Evolutionary conservation across 1,140 invertebrate genomes (phyloP).

Genomic region (Battus philenor): DNA sequence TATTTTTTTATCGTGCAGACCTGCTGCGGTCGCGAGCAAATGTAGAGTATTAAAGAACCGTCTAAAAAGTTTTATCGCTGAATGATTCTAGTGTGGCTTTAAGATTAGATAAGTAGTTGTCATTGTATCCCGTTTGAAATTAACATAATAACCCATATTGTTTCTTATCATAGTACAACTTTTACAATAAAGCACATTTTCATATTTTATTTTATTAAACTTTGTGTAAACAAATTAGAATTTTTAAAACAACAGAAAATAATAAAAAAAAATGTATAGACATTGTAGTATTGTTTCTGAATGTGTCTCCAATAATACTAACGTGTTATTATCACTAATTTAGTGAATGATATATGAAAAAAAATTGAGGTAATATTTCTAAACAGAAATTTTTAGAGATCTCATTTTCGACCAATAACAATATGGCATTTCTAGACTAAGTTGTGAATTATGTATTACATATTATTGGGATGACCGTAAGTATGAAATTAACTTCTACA

Average conservation of each 20-base stretch:
- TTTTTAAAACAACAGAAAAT: slow-evolving; percentile 33
- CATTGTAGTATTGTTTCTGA: slow-evolving; percentile 56
- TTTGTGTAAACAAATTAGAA: slow-evolving; percentile 16
- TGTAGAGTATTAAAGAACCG: slow-evolving; percentile 38
- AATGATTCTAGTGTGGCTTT: slow-evolving; percentile 49
- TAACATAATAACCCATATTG: slow-evolving; percentile 17
- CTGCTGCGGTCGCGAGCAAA: slow-evolving; percentile 22
- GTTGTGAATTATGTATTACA: slow-evolving; percentile 54
- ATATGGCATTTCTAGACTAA: slow-evolving; percentile 74
- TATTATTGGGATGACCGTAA: slow-evolving; percentile 47
- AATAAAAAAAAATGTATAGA: slow-evolving; percentile 50
- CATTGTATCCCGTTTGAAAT: slow-evolving; percentile 21
- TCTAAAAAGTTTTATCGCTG: slow-evolving; percentile 41
- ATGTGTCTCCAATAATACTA: slow-evolving; percentile 55
- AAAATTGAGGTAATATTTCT: slow-evolving; percentile 58
- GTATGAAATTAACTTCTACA: slow-evolving; percentile 39
- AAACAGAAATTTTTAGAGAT: slow-evolving; percentile 66
- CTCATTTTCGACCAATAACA: slow-evolving; percentile 74
- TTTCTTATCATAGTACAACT: slow-evolving; percentile 16
- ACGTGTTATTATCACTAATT: slow-evolving; percentile 58
- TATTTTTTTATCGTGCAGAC: slow-evolving; percentile 68
- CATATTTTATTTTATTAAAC: slow-evolving; percentile 9
- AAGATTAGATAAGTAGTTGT: slow-evolving; percentile 30
- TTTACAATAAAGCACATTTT: slow-evolving; percentile 13
- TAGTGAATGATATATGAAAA: slow-evolving; percentile 59